Evolutionary conservation across 1,140 invertebrate genomes (phyloP).

Genomic region (Samia ricini): DNA sequence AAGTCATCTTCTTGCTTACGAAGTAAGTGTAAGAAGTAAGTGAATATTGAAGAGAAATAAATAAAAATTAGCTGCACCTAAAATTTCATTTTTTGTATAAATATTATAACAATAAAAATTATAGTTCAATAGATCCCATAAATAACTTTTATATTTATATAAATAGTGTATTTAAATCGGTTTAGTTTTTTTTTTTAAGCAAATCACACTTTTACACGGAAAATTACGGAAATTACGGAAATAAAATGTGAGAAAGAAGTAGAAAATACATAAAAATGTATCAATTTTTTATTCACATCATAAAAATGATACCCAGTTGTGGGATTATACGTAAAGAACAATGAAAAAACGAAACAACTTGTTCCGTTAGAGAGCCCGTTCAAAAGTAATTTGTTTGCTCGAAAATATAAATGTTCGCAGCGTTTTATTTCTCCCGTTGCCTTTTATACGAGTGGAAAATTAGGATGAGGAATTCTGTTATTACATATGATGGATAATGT

Average conservation of each 20-base stretch:
- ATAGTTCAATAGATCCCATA: too few species aligned
- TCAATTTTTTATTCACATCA: neutral
- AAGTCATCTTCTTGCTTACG: too few species aligned
- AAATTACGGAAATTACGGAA: too few species aligned
- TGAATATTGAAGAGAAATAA: too few species aligned
- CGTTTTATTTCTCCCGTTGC: neutral
- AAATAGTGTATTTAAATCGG: too few species aligned
- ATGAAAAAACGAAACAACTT: neutral
- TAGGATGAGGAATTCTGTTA: neutral
- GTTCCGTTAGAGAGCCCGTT: neutral
- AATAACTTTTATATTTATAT: too few species aligned
- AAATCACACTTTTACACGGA: too few species aligned
- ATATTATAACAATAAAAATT: too few species aligned
- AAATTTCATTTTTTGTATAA: too few species aligned
- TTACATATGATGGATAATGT: neutral
- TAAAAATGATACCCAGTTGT: neutral
- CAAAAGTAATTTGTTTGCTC: neutral
- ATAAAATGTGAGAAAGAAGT: neutral
- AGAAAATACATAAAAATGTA: neutral
- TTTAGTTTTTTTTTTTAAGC: too few species aligned
- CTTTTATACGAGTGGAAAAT: neutral
- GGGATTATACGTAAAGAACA: neutral
- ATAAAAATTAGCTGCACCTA: too few species aligned
- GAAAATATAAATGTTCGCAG: slow-evolving; percentile 1
- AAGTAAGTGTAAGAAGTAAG: too few species aligned